Evolutionary conservation across 2,113 vertebrate genomes (phyloP).

Genomic region (Onychostruthus taczanowskii): DNA sequence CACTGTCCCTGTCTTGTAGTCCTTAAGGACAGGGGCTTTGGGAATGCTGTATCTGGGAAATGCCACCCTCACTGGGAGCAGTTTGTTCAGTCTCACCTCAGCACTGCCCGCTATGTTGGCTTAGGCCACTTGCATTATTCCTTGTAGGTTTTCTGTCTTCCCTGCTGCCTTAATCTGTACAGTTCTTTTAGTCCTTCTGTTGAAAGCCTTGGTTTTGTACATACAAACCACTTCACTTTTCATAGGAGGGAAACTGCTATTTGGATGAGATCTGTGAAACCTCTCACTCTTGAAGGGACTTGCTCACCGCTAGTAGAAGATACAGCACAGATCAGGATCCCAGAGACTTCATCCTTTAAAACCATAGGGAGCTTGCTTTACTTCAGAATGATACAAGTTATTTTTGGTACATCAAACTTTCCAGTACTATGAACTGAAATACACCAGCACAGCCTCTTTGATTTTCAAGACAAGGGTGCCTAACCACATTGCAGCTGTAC

Average conservation of each 20-base stretch:
- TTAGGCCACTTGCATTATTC: background rate
- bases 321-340: background rate
- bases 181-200: too few relatives aligned
- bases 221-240: too few relatives aligned
- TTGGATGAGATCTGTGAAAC: background rate
- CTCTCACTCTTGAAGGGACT: background rate
- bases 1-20: background rate
- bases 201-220: too few relatives aligned
- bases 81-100: background rate
- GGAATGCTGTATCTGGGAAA: accelerated
- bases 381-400: background rate
- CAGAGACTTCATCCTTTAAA: background rate
- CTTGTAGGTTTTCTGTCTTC: too few relatives aligned
- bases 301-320: background rate
- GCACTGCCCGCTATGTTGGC: background rate
- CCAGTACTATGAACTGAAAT: background rate
- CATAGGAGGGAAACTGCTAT: background rate
- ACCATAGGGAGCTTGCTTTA: background rate
- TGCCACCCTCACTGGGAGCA: background rate
- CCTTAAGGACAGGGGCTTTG: background rate
- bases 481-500: background rate
- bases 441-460: background rate
- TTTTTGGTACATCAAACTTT: background rate
- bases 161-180: too few relatives aligned
- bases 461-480: background rate